Evolutionary conservation across 2,888 invertebrate species (phyloP).

Genomic region (Acronicta alni): DNA sequence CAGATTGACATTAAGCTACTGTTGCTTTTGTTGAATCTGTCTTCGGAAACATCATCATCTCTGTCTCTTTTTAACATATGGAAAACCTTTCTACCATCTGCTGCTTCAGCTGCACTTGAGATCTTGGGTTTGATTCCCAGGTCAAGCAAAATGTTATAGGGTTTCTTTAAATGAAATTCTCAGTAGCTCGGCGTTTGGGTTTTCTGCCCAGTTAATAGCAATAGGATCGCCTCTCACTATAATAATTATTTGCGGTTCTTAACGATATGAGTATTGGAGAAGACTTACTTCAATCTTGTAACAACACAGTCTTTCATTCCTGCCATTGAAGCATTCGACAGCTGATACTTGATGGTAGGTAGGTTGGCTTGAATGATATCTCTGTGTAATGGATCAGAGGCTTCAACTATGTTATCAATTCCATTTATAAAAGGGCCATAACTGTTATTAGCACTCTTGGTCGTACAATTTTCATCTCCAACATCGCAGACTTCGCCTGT

Average conservation of each 20-base stretch:
- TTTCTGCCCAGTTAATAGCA: too few species aligned
- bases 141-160: too few species aligned
- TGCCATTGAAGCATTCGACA: slow-evolving; percentile 4
- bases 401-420: not conserved
- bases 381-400: slow-evolving; percentile 1
- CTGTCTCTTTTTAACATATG: too few species aligned
- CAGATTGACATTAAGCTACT: too few species aligned
- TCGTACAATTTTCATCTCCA: slow-evolving; percentile 1
- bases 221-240: too few species aligned
- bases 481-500: slow-evolving; percentile 9
- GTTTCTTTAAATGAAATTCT: too few species aligned
- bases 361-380: not conserved
- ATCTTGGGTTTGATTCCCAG: too few species aligned
- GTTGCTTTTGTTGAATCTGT: too few species aligned
- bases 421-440: slow-evolving; percentile 7
- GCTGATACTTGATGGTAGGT: not conserved
- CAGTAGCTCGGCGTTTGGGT: too few species aligned
- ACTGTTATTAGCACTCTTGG: not conserved
- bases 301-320: slow-evolving; percentile 14
- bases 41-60: too few species aligned
- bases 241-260: not conserved
- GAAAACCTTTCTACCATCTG: too few species aligned
- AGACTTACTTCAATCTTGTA: slow-evolving; percentile 6
- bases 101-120: too few species aligned
- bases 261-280: not conserved